Evolutionary conservation across 2,888 invertebrate genomes (phyloP).

Genomic region (Embidobia sp.): DNA sequence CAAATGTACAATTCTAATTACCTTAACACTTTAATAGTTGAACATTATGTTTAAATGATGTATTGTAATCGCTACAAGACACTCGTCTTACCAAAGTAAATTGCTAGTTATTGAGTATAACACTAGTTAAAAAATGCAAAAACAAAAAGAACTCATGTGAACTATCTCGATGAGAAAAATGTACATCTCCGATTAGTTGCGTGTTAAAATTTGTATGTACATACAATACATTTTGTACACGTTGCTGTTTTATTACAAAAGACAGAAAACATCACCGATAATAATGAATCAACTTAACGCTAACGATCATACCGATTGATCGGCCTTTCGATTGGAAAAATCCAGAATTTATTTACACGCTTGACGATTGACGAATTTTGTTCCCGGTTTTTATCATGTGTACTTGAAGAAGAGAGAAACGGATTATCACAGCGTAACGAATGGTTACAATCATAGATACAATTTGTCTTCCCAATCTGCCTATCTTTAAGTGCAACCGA

Average conservation of each 20-base stretch:
- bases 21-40: constrained; percentile 5
- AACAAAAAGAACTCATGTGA: no score
- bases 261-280: not conserved
- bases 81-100: constrained; percentile 21
- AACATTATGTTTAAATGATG: constrained; percentile 20
- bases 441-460: constrained; percentile 18
- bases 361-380: not conserved
- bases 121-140: no score
- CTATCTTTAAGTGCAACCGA: constrained; percentile 57
- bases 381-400: constrained; percentile 1
- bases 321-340: constrained; percentile 3
- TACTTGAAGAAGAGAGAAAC: constrained; percentile 14
- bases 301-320: constrained; percentile 13
- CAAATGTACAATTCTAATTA: constrained; percentile 31
- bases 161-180: no score
- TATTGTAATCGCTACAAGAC: no score
- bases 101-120: no score
- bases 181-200: constrained; percentile 1
- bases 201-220: constrained; percentile 42
- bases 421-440: constrained; percentile 44
- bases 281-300: constrained; percentile 19
- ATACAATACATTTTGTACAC: constrained; percentile 53
- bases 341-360: constrained; percentile 35
- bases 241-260: constrained; percentile 19
- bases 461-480: constrained; percentile 17